These are phyloP conservation scores for Lacerta bilineata DNA, from an alignment of 2,797 vertebrate genomes.

Conservation along the genomic window DNA sequence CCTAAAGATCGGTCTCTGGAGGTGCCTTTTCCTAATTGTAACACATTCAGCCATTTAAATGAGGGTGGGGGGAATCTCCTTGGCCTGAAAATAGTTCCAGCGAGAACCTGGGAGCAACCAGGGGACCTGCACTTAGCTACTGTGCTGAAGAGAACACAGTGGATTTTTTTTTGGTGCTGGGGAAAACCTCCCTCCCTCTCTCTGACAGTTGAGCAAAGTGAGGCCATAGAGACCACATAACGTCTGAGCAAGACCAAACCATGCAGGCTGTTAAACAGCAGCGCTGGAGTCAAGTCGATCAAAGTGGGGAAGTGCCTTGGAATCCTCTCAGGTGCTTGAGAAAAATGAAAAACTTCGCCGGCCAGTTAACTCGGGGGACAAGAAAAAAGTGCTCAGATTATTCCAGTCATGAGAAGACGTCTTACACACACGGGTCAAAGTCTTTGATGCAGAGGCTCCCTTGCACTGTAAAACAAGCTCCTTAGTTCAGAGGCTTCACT, in stretches of 20 bases:
- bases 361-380: constrained; percentile 72
- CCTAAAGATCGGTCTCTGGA: constrained; percentile 92
- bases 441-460: constrained; percentile 78
- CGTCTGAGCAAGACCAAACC: constrained; percentile 75
- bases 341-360: constrained; percentile 75
- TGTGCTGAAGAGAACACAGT: constrained; percentile 78
- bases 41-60: constrained; percentile 93
- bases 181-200: constrained; percentile 81
- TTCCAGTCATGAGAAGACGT: constrained; percentile 78
- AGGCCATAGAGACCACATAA: constrained; percentile 89
- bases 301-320: constrained; percentile 58
- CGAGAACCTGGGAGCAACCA: constrained; percentile 74
- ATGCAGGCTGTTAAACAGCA: constrained; percentile 76
- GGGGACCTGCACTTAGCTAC: constrained; percentile 81
- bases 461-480: constrained; percentile 71
- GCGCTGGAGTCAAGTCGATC: constrained; percentile 73
- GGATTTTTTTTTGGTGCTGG: constrained; percentile 80
- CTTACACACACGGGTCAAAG: constrained; percentile 80
- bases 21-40: constrained; percentile 90
- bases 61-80: constrained; percentile 71
- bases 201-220: constrained; percentile 84
- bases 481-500: constrained; percentile 77
- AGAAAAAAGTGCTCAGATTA: constrained; percentile 70
- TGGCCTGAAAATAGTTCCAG: constrained; percentile 79
- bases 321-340: constrained; percentile 74